Conservation (phyloP, 2,888 invertebrate genomes). For the Erynnis tages region DNA sequence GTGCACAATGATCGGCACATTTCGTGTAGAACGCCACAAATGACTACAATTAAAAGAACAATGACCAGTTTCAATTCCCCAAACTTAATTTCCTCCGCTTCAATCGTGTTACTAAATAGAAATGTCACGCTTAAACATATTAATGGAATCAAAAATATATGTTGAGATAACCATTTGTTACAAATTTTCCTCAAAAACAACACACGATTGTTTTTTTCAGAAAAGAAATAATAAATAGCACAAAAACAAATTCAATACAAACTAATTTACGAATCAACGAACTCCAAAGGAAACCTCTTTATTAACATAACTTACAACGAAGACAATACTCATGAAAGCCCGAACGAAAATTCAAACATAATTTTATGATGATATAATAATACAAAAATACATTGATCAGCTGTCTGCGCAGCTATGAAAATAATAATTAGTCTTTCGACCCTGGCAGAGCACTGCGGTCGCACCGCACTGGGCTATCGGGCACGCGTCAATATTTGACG, state of each 20-base stretch:
- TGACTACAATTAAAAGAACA: slow-evolving; percentile 80
- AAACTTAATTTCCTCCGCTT: slow-evolving; percentile 77
- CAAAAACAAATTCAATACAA: too few species aligned
- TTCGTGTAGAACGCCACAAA: slow-evolving; percentile 77
- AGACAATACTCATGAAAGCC: slow-evolving; percentile 26
- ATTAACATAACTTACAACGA: too few species aligned
- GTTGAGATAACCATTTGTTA: neutral
- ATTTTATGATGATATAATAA: slow-evolving; percentile 25
- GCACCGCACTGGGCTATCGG: slow-evolving; percentile 55
- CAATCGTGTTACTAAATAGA: slow-evolving; percentile 68
- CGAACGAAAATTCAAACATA: slow-evolving; percentile 31
- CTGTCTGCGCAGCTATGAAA: slow-evolving; percentile 52
- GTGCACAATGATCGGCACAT: slow-evolving; percentile 70
- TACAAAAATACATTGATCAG: slow-evolving; percentile 44
- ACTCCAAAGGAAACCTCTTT: too few species aligned
- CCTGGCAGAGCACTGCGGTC: slow-evolving; percentile 51
- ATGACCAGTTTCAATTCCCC: slow-evolving; percentile 78
- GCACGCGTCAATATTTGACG: slow-evolving; percentile 76
- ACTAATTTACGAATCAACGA: too few species aligned
- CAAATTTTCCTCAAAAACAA: too few species aligned
- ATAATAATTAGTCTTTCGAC: slow-evolving; percentile 68
- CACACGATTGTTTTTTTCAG: too few species aligned
- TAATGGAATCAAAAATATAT: slow-evolving; percentile 46
- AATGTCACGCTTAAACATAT: slow-evolving; percentile 57
- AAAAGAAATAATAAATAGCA: too few species aligned